phyloP scores from a whole-genome alignment of 2,797 vertebrate species.

The Coregonus suidteri region DNA sequence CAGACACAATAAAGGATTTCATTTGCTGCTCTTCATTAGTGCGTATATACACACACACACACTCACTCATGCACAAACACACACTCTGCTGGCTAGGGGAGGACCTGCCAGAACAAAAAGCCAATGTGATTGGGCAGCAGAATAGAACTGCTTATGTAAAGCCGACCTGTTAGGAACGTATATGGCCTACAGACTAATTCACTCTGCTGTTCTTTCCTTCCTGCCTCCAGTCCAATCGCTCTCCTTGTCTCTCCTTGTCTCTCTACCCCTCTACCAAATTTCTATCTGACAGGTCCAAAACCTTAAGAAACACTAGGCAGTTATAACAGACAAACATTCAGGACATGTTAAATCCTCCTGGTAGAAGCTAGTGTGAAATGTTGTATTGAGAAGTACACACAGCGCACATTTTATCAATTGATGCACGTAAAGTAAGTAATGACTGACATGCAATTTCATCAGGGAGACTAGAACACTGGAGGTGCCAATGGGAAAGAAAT shows the following conservation, averaged over 20 bases:
- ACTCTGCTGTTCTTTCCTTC: background rate
- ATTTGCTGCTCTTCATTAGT: slow-evolving; percentile 93
- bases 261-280: background rate
- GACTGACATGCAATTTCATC: slow-evolving; percentile 57
- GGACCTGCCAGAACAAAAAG: slow-evolving; percentile 61
- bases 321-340: background rate
- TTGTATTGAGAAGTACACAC: slow-evolving; percentile 4
- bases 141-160: slow-evolving; percentile 75
- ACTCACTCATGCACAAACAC: slow-evolving; percentile 74
- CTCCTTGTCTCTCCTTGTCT: background rate
- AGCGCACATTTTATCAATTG: slow-evolving; percentile 28
- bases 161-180: slow-evolving; percentile 41
- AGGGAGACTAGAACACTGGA: background rate
- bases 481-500: background rate
- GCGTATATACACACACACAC: slow-evolving; percentile 66
- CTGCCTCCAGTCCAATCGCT: background rate
- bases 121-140: slow-evolving; percentile 78
- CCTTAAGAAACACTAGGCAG: background rate
- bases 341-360: background rate
- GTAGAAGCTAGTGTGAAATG: background rate
- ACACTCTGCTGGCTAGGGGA: slow-evolving; percentile 69
- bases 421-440: slow-evolving; percentile 34
- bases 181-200: background rate
- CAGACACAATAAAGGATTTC: slow-evolving; percentile 97
- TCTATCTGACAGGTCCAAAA: background rate